Evolutionary conservation across 1,140 invertebrate genomes (phyloP).

Genomic region (Calliopsis andreniformis): DNA sequence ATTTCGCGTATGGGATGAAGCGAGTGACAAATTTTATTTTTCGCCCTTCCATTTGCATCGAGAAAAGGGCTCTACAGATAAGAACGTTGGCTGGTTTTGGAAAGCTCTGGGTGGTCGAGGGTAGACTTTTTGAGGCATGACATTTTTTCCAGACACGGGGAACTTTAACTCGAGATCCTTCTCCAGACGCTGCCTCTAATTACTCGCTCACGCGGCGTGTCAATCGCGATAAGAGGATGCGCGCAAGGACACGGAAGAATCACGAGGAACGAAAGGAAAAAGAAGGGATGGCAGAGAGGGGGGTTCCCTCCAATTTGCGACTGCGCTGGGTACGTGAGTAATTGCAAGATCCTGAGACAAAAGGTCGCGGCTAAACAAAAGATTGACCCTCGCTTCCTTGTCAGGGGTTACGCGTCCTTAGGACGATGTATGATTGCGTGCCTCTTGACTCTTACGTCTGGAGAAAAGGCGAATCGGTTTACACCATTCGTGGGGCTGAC

Average conservation of each 20-base stretch:
- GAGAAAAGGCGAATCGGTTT: conserved; percentile 38
- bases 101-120: too few relatives aligned
- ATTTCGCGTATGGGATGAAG: conserved; percentile 1
- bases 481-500: conserved; percentile 40
- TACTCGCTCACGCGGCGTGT: not conserved
- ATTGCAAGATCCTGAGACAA: conserved; percentile 45
- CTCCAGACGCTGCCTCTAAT: too few relatives aligned
- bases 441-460: conserved; percentile 28
- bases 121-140: too few relatives aligned
- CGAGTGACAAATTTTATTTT: not conserved
- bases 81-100: too few relatives aligned
- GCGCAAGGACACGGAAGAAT: not conserved
- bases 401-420: conserved; percentile 9
- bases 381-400: conserved; percentile 31
- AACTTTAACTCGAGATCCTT: too few relatives aligned
- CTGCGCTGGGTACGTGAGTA: conserved; percentile 24
- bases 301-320: conserved; percentile 35
- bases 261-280: not conserved
- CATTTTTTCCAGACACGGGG: too few relatives aligned
- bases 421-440: conserved; percentile 41
- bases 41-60: not conserved
- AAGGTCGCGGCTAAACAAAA: conserved; percentile 34
- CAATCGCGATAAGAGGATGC: conserved; percentile 26
- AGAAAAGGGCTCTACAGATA: too few relatives aligned
- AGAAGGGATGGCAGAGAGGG: not conserved